Conservation (phyloP, 2,888 invertebrate genomes). For the Rhamphomyia laevipes region DNA sequence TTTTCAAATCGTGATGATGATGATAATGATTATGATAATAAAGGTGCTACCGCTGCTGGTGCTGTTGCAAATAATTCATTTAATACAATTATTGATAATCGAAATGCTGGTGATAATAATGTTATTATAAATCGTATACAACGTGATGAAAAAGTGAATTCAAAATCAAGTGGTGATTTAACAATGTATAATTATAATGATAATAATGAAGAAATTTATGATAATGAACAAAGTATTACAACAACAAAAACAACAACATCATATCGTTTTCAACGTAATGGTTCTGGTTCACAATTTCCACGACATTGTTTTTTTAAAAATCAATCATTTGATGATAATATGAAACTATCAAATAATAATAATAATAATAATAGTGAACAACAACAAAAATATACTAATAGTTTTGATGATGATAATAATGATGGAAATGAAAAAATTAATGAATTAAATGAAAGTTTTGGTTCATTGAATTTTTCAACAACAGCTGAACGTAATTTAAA, state of each 20-base stretch:
- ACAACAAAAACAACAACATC: slow-evolving; percentile 12
- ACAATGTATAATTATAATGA: slow-evolving; percentile 30
- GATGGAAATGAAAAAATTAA: neutral
- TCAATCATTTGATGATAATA: slow-evolving; percentile 18
- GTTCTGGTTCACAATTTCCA: slow-evolving; percentile 36
- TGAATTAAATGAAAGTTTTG: slow-evolving; percentile 15
- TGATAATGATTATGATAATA: neutral
- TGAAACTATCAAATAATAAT: neutral
- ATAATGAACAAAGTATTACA: slow-evolving; percentile 18
- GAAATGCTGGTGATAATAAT: neutral
- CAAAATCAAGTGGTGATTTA: slow-evolving; percentile 35
- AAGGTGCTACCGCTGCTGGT: no score
- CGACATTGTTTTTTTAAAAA: slow-evolving; percentile 35
- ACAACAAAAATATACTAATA: slow-evolving; percentile 9
- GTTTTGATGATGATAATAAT: slow-evolving; percentile 8
- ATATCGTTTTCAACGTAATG: slow-evolving; percentile 30
- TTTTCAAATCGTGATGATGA: slow-evolving; percentile 21
- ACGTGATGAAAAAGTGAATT: slow-evolving; percentile 28
- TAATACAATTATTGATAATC: slow-evolving; percentile 4
- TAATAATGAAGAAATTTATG: slow-evolving; percentile 15
- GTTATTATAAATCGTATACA: neutral
- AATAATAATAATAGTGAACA: slow-evolving; percentile 10
- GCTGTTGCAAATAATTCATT: no score
- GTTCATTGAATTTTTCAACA: slow-evolving; percentile 9
- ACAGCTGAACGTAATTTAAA: slow-evolving; percentile 2